Base-by-base conservation (phyloP, 2,797 vertebrate species). In the Mus spretus region DNA sequence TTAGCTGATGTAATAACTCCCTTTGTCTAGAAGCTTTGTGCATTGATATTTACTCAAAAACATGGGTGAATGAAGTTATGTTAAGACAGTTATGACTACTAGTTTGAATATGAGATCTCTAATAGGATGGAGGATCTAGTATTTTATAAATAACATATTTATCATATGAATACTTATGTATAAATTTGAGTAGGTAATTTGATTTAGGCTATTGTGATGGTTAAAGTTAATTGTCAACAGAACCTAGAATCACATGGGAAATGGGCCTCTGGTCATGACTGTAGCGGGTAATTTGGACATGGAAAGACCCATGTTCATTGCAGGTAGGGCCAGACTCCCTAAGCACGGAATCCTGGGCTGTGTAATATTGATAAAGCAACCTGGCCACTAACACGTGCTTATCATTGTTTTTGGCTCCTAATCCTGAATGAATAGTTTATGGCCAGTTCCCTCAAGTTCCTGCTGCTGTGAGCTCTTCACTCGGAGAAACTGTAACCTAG, bases 21-120 rank as follows among this genome's bases (percentile, higher is more conserved):
- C 28, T 84, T 44, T 70, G 24, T 94, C 63, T 77, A 74, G 55
- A 94, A 82, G 22, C 83, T 67, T 77, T 91, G 57, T 90, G 44
- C 14, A 50, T 77, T 70, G 47, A 53, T 91, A 40, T 57, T 95
- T 79, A 78, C 87, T 70, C 34, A 93, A 93, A 91, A 6, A 11
- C n/a, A 47, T n/a, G 0, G 74, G 31, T 88, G 77, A 9, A 31
- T 70, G 13, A 57, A 89, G 8, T 80, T 78, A 15, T 83, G 20
- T 61, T 31, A 74, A 44, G 44, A n/a, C 50, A 78, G 26, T 44
- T 78, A 63, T 70, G 55, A 92, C 94, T 81, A 26, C 78, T 96
- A 34, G 61, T 74, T 67, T 88, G 37, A 44, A 82, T 94, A 70
- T 82, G 81, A 37, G 28, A 34, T 72, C 55, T 47, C 11, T 74